Base-by-base conservation (phyloP, 2,113 vertebrate species). In the Microtus ochrogaster region DNA sequence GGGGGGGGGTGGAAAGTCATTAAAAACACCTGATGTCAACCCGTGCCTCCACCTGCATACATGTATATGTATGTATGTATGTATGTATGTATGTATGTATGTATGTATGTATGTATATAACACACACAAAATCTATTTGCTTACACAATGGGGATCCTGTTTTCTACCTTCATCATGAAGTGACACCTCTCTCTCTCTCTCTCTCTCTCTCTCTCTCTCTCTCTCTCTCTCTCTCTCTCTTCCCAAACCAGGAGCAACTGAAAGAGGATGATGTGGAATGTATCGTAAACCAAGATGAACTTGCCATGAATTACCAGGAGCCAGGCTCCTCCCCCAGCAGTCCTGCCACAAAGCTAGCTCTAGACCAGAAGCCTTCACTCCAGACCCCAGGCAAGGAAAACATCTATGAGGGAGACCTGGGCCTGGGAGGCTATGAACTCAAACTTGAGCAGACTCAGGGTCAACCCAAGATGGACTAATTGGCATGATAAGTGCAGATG, bases 371-470 rank as follows among this genome's bases (percentile, higher is more conserved):
- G 68, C 7, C 63, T 11, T 97, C 96, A 11, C 81, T 65, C 4
- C 97, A 96, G 91, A 41, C 95, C 78, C 93, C 95, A 44, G 61
- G 95, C 94, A 98, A 97, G 83, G 98, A 98, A 95, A 98, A 98
- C 74, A 97, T 99, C 93, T 88, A 97, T 0, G 98, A 99, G 97
- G 98, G 98, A 95, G 98, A 98, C 58, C 98, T 99, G 1, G 98
- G 98, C 82, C 95, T 99, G 66, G 98, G 98, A 86, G 92, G 97
- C 24, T 98, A 98, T 74, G 96, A 97, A 83, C 98, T 99, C 84
- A 98, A 98, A 47, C 91, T 98, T 52, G 97, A 98, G 87, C 90
- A 96, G 41, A 36, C 81, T 17, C 81, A 41, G 1, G 73, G 76
- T 92, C 97, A 97, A n/a, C 22, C 94, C 58, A 96, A 97, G 73